Evolutionary conservation across 2,888 invertebrate species (phyloP), one percentile per base, ranked within the genome.

Genomic region (Eupithecia tripunctaria): DNA sequence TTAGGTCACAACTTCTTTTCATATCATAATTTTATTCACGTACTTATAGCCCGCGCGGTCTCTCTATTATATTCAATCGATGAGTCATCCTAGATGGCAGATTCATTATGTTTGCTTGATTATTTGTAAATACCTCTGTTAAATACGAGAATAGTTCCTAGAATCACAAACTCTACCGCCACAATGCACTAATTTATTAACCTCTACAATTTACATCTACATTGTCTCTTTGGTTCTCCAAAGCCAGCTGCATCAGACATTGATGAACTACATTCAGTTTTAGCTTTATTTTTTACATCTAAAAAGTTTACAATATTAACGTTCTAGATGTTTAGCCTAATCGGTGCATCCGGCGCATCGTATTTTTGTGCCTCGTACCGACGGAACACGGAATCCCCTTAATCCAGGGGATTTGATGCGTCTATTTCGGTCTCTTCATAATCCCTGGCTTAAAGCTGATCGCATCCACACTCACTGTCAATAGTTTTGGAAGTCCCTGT

Each of bases 401-500:
- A 94, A 94, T 94, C 94, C 94, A 85, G 85, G 86, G 94, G 92
- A 94, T 94, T 93, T 90, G 89, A 93, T 90, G 90, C 93, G 91
- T 94, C 94, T 94, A 94, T 94, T 94, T 94, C 89, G 94, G 94
- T 93, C 93, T 91, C 90, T 89, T 94, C 92, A 93, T 94, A 94
- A 94, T 94, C 94, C 94, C 86, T 70, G 86, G 93, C 92, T 94
- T 94, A 94, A 91, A 91, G 89, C 88, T 93, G 94, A 94, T 94
- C 92, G 94, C 92, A 92, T 93, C 94, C 94, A 94, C 93, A 93
- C 93, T 91, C 91, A 91, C 94, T 94, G 94, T 94, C 94, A 94
- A 94, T 94, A 94, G 94, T 94, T 94, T 92, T 86, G 88, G 92
- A 92, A 91, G 92, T 90, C 89, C 18, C 92, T 93, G 94, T 89